Base-by-base conservation (phyloP, 2,797 vertebrate genomes). In the Argya squamiceps region DNA sequence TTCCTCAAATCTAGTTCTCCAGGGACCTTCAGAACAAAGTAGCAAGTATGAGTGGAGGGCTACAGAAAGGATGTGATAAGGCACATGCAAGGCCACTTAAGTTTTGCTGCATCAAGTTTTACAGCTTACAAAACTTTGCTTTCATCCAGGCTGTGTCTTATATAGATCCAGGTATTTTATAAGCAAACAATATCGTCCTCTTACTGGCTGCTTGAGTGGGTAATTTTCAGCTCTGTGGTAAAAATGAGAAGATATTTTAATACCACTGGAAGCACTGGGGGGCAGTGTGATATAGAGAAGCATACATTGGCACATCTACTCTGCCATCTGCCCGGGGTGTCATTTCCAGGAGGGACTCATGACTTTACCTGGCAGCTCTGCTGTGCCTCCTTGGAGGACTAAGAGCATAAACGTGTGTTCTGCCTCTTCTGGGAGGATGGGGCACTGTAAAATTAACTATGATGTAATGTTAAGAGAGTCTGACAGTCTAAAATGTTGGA, bases 1-100 rank as follows among this genome's bases (percentile, higher is more conserved):
- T 92, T 29, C 21, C 32, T 92, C n/a, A 43, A 84, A 44, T 26
- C 26, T 58, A 59, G 21, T 70, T 88, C 84, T 92, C 85, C 30
- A 36, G 65, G 46, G 85, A 69, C 49, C 49, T 84, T 88, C 64
- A 70, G 60, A 94, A 94, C 79, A 94, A 92, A 97, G 65, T 89
- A 53, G 10, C 9, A 80, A 73, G 37, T 34, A 44, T 64, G 50
- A 86, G 69, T 30, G 43, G 64, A 95, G 53, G 50, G 79, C 52
- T 75, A 44, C 43, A 89, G 37, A 93, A 86, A 75, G 43, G 24
- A 69, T 44, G 12, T n/a, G 81, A 50, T 84, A 94, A 76, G 9
- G 49, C 5, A 4, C 30, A 65, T 29, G 23, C 10, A 36, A 50
- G 3, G 4, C 18, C 55, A 24, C n/a, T 62, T 49, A 59, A 46